Conservation (phyloP, 2,797 vertebrate genomes). For the Danio choprae region DNA sequence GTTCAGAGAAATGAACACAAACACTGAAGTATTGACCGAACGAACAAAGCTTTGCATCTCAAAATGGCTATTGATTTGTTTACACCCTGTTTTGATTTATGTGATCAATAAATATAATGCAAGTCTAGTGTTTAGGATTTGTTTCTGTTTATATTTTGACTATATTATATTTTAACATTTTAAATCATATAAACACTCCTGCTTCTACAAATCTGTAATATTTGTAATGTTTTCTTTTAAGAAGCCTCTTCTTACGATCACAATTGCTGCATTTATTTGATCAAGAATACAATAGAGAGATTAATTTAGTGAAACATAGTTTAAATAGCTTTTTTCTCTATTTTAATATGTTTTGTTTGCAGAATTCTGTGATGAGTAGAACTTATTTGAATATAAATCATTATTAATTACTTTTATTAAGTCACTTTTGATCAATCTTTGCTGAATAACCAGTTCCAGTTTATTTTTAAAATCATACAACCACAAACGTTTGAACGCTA, state of each 20-base stretch:
- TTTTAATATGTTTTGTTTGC: neutral
- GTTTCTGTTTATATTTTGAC: no score
- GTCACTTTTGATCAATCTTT: neutral
- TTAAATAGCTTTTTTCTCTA: neutral
- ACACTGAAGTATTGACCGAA: slow-evolving; percentile 4
- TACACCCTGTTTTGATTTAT: neutral
- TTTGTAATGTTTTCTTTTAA: no score
- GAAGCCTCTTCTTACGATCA: neutral
- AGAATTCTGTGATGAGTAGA: no score
- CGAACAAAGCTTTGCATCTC: neutral
- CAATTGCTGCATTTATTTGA: neutral
- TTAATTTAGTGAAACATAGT: neutral
- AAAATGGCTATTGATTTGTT: slow-evolving; percentile 33
- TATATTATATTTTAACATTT: no score
- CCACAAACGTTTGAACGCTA: neutral
- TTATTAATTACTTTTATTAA: neutral
- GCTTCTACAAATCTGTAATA: neutral
- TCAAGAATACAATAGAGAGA: neutral
- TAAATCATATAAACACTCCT: neutral
- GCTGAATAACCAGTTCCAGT: neutral
- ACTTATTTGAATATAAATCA: neutral
- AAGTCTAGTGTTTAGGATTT: neutral
- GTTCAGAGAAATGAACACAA: slow-evolving; percentile 2
- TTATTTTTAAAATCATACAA: neutral
- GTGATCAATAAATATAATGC: slow-evolving; percentile 6